These are phyloP conservation scores for Hycleus phaleratus DNA, from an alignment of 1,140 invertebrate species.

Conservation along the genomic window DNA sequence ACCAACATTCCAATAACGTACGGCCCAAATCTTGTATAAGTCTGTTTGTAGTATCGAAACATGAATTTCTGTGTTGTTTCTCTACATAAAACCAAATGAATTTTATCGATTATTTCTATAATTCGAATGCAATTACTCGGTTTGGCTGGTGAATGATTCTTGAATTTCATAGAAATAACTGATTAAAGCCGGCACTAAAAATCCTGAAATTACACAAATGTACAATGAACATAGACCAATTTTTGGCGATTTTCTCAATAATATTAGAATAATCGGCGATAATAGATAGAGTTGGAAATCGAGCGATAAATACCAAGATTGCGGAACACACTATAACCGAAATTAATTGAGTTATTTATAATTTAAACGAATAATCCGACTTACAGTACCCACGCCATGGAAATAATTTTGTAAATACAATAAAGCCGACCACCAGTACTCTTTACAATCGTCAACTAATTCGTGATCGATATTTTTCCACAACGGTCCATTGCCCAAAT, in stretches of 20 bases:
- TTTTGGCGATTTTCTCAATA: background rate
- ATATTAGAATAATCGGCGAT: background rate
- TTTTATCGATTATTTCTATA: background rate
- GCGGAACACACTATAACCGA: constrained; percentile 3
- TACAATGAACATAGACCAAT: background rate
- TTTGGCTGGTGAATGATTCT: background rate
- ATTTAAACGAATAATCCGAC: background rate
- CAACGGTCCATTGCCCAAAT: constrained; percentile 49
- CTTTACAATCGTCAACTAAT: constrained; percentile 35
- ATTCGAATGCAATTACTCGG: background rate
- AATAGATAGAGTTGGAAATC: constrained; percentile 9
- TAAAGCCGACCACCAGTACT: constrained; percentile 46
- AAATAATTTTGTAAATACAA: constrained; percentile 46
- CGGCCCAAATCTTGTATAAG: constrained; percentile 44
- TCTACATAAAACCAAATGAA: background rate
- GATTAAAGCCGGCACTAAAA: background rate
- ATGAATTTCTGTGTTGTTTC: constrained; percentile 8
- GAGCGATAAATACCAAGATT: constrained; percentile 8
- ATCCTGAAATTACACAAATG: background rate
- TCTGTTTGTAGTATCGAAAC: constrained; percentile 28
- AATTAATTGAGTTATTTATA: background rate
- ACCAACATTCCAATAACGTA: constrained; percentile 50
- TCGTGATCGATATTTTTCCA: constrained; percentile 28
- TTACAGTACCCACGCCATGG: constrained; percentile 33
- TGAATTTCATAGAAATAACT: constrained; percentile 2